Base-by-base conservation (phyloP, 2,888 invertebrate species). In the Seladonia tumulorum region DNA sequence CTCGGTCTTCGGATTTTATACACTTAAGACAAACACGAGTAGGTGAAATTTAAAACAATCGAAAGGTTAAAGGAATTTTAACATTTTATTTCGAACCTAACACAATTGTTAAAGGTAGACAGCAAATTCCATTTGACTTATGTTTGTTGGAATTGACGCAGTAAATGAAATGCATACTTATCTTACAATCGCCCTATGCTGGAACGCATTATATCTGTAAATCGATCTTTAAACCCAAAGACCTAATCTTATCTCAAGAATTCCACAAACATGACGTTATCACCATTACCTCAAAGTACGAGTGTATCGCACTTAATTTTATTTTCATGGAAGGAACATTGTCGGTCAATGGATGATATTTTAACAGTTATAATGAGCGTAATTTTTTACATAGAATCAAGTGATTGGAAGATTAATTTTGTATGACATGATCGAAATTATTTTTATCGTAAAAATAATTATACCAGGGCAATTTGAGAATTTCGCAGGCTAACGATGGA, bases 161-260 rank as follows among this genome's bases (percentile, higher is more conserved):
- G 35, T 35, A 35, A 35, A 35, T 35, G 35, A 35, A 25, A 25
- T 14, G 25, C 25, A 63, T 25, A 16, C 60, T 29, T 8, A 25
- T 25, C 12, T 5, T 5, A 12, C 25, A 25, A 60, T 63, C 25
- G 25, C 14, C 5, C n/a, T 29, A 14, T 7, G 16, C 29, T 63
- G 63, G 14, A 2, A 63, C 16, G 7, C 25, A 5, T 25, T 29
- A 29, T 29, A 29, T 16, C 25, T 63, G 16, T 25, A 63, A 63
- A 63, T 16, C 29, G 29, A 63, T 29, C 63, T 63, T 63, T 25
- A 63, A 63, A 29, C 29, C 63, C 16, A 29, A 29, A 63, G 29
- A 63, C 29, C 29, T 63, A 63, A 63, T 63, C 63, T 63, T 63
- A 63, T 63, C 63, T 63, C 7, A 63, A 63, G 63, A 63, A 16